These are phyloP conservation scores for Philhelius pedissequus DNA, from an alignment of 2,888 invertebrate genomes.

Conservation along the genomic window DNA sequence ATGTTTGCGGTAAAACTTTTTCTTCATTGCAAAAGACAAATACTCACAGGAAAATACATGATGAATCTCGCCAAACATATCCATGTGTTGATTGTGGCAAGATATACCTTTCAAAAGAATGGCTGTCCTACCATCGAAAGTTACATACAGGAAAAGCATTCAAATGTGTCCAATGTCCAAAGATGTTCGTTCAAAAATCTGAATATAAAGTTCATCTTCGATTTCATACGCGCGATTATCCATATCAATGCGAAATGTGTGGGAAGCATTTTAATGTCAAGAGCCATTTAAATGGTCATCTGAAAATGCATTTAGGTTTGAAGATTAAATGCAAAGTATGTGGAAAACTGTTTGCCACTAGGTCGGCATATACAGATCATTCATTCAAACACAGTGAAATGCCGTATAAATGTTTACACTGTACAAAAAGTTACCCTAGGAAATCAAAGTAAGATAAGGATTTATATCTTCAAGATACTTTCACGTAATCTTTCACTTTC, in stretches of 20 bases:
- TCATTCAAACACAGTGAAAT: conserved; percentile 22
- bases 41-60: not conserved
- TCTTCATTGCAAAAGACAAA: not conserved
- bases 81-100: conserved; percentile 68
- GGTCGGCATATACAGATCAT: not conserved
- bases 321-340: conserved; percentile 34
- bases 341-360: conserved; percentile 7
- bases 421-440: conserved; percentile 15
- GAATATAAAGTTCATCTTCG: conserved; percentile 34
- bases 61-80: not conserved
- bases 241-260: conserved; percentile 28
- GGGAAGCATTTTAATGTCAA: not conserved
- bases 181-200: not conserved
- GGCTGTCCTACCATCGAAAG: conserved; percentile 3
- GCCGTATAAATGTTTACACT: conserved; percentile 34
- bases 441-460: conserved; percentile 27
- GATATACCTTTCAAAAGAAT: conserved; percentile 51
- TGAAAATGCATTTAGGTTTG: conserved; percentile 28
- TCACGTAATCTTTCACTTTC: not conserved
- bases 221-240: conserved; percentile 36
- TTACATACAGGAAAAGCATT: conserved; percentile 23
- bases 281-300: conserved; percentile 9
- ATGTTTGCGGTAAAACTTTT: conserved; percentile 14
- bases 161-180: conserved; percentile 30
- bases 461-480: not conserved